Evolutionary conservation across 2,888 invertebrate genomes (phyloP).

Genomic region (Ditylenchus weischeri): DNA sequence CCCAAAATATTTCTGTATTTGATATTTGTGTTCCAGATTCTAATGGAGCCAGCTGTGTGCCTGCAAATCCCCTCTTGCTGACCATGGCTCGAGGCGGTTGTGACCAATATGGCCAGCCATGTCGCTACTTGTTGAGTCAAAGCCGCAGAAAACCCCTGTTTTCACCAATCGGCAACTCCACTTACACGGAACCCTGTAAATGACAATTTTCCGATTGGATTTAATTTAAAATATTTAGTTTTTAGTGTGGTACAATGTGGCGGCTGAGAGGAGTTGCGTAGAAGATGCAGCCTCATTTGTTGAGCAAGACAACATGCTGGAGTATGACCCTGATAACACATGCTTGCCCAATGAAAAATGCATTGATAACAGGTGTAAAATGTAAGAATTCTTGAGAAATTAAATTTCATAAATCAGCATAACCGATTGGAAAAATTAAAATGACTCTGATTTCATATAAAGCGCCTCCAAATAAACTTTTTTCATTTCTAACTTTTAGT

Average conservation of each 20-base stretch:
- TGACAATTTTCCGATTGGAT: too few species aligned
- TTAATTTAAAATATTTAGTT: slow-evolving; percentile 20
- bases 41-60: slow-evolving; percentile 47
- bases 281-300: not conserved
- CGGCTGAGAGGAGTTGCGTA: slow-evolving; percentile 26
- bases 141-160: slow-evolving; percentile 52
- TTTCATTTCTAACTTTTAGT: too few species aligned
- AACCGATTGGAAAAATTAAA: too few species aligned
- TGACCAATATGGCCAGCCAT: slow-evolving; percentile 50
- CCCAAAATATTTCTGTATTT: too few species aligned
- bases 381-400: slow-evolving; percentile 29
- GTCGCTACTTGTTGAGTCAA: slow-evolving; percentile 43
- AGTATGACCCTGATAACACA: slow-evolving; percentile 50
- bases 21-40: slow-evolving; percentile 18
- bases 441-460: too few species aligned
- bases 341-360: slow-evolving; percentile 57
- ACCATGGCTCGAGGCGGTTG: slow-evolving; percentile 48
- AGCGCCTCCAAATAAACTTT: not conserved
- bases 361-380: slow-evolving; percentile 52
- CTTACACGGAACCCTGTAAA: slow-evolving; percentile 38
- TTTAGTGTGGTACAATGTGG: slow-evolving; percentile 56
- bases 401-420: not conserved
- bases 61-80: slow-evolving; percentile 39
- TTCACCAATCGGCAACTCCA: slow-evolving; percentile 48
- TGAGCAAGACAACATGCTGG: slow-evolving; percentile 20